Conservation (phyloP, 2,113 vertebrate species). For the Thunnus maccoyii region DNA sequence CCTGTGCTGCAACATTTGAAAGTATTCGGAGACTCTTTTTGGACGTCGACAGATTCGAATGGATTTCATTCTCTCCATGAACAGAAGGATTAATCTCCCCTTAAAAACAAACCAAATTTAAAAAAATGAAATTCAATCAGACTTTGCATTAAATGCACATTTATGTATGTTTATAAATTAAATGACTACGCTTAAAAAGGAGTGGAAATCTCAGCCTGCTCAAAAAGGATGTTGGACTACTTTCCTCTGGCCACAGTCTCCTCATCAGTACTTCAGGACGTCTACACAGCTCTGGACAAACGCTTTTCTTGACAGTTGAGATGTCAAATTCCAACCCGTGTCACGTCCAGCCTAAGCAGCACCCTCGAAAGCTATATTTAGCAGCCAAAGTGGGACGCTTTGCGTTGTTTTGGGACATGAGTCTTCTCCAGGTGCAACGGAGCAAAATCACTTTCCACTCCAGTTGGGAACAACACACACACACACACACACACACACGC, state of each 20-base stretch:
- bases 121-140: constrained; percentile 5
- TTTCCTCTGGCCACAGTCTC: neutral
- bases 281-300: neutral
- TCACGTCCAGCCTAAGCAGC: neutral
- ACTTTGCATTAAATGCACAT: constrained; percentile 52
- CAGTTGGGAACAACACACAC: constrained; percentile 31
- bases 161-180: constrained; percentile 12
- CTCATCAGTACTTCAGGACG: constrained; percentile 1
- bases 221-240: neutral
- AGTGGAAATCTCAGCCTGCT: constrained; percentile 10
- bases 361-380: constrained; percentile 5
- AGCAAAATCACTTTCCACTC: constrained; percentile 41
- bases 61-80: neutral
- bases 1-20: constrained; percentile 11
- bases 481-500: constrained; percentile 13
- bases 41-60: constrained; percentile 17
- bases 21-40: constrained; percentile 2
- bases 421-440: constrained; percentile 44
- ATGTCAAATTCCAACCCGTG: neutral
- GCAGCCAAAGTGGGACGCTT: constrained; percentile 20
- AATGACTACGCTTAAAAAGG: neutral
- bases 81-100: neutral
- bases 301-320: neutral
- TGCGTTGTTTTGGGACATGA: constrained; percentile 2
- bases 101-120: constrained; percentile 13